A percentile compares a stretch with the other conserved stretches of the same genome.
Conservation (phyloP, 2,888 invertebrate genomes). For the Plagodis dolabraria region DNA sequence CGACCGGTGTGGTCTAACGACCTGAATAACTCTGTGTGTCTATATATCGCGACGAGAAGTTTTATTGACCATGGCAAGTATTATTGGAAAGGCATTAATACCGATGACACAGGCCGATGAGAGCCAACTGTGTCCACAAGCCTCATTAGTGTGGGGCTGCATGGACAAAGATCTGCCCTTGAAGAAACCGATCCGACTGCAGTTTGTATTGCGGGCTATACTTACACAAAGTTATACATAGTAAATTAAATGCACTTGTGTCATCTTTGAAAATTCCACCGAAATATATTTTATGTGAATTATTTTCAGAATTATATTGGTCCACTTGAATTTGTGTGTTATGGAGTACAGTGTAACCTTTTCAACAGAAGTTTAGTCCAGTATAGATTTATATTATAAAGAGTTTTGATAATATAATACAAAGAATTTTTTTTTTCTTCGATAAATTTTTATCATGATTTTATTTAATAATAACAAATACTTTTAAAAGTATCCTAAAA, state of each 20-base stretch:
- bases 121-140: constrained; percentile 81
- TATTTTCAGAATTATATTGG: no score
- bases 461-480: no score
- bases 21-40: constrained; percentile 59
- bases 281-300: constrained; percentile 39
- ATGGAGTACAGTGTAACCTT: no score
- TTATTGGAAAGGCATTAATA: constrained; percentile 80
- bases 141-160: constrained; percentile 65
- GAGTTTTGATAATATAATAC: no score
- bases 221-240: constrained; percentile 17
- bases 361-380: no score
- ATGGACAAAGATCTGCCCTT: constrained; percentile 77
- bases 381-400: no score
- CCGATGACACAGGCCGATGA: constrained; percentile 81
- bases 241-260: constrained; percentile 60
- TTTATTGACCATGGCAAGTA: constrained; percentile 75
- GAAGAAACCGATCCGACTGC: constrained; percentile 57
- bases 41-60: constrained; percentile 72
- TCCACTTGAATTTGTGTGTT: constrained; percentile 11
- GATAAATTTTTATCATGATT: no score
- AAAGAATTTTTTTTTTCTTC: no score
- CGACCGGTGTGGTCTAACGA: constrained; percentile 72
- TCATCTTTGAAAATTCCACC: constrained; percentile 30
- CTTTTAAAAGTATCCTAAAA: no score
- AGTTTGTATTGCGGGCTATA: constrained; percentile 37